These are phyloP conservation scores for Trematocara unimaculatum DNA, from an alignment of 2,113 vertebrate species.

Conservation along the genomic window DNA sequence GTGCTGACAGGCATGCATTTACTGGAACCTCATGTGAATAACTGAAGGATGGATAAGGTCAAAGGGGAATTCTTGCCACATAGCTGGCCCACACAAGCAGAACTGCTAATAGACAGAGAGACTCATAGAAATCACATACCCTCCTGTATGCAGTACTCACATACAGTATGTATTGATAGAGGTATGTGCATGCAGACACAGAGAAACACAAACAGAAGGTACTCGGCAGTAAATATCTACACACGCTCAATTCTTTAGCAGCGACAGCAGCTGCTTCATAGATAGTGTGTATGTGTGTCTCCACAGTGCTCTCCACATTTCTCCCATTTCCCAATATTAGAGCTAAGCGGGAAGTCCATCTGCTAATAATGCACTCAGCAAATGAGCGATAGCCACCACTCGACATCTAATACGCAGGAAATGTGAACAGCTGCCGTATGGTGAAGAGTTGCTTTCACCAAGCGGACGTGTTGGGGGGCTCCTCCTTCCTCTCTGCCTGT, in stretches of 20 bases:
- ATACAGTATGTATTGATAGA: not conserved
- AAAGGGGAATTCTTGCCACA: slow-evolving; percentile 32
- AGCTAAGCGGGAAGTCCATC: slow-evolving; percentile 53
- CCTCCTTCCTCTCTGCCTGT: slow-evolving; percentile 29
- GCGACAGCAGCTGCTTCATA: slow-evolving; percentile 35
- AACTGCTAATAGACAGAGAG: not conserved
- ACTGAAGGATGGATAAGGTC: slow-evolving; percentile 15
- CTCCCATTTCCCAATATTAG: slow-evolving; percentile 61
- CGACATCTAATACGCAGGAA: slow-evolving; percentile 68
- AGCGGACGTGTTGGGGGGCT: slow-evolving; percentile 12
- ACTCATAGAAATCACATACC: not conserved
- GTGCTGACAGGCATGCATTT: slow-evolving; percentile 29
- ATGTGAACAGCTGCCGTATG: slow-evolving; percentile 63
- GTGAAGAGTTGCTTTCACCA: slow-evolving; percentile 56
- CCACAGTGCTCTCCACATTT: slow-evolving; percentile 28
- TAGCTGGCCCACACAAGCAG: slow-evolving; percentile 26
- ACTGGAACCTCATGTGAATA: slow-evolving; percentile 37
- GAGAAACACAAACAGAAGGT: not conserved
- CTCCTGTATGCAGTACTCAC: not conserved
- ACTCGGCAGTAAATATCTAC: slow-evolving; percentile 9
- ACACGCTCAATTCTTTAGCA: slow-evolving; percentile 10
- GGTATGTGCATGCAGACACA: not conserved
- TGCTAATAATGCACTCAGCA: slow-evolving; percentile 60
- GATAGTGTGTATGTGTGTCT: not conserved
- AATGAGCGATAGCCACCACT: slow-evolving; percentile 35